Evolutionary conservation across 30 jellyfish, hydroid and myxozoan genomes (phyloP).

Genomic region (Aurelia sp.): DNA sequence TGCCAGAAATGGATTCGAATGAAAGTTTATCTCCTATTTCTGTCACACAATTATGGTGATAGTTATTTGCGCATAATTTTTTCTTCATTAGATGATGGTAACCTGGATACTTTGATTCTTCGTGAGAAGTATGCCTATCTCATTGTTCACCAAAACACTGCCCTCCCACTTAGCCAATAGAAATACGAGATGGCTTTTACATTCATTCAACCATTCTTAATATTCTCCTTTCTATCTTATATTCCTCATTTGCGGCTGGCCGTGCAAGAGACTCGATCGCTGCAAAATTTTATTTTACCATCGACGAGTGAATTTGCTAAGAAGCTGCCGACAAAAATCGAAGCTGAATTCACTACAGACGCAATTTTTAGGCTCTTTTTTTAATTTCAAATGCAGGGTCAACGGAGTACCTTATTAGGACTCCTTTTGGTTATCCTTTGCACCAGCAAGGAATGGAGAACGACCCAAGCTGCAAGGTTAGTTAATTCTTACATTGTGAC

Average conservation of each 20-base stretch:
- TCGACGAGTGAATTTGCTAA: no score
- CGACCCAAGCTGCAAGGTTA: not conserved
- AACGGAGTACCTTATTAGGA: conserved; percentile 34
- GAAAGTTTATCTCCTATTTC: not conserved
- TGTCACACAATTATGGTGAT: not conserved
- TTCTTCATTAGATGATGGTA: conserved; percentile 34
- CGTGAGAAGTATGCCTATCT: conserved; percentile 25
- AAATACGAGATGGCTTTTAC: not conserved
- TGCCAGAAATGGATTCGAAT: not conserved
- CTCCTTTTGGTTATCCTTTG: conserved; percentile 55
- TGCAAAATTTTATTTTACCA: not conserved
- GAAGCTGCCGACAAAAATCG: not conserved
- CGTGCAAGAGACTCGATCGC: conserved; percentile 21
- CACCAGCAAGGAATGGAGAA: conserved; percentile 44
- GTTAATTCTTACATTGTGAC: no score
- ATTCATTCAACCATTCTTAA: conserved; percentile 27
- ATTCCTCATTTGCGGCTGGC: conserved; percentile 73
- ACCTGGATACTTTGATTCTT: conserved; percentile 37
- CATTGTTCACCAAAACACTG: conserved; percentile 13
- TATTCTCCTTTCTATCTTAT: not conserved
- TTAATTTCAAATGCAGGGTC: conserved; percentile 58
- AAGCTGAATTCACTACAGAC: not conserved
- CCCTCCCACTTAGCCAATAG: conserved; percentile 39
- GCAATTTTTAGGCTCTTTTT: conserved; percentile 27
- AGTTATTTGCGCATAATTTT: conserved; percentile 37